Percentiles rank a stretch among this genome's conserved stretches.
These are phyloP conservation scores for Serripes groenlandicus DNA, from an alignment of 2,888 invertebrate species.

Conservation along the genomic window DNA sequence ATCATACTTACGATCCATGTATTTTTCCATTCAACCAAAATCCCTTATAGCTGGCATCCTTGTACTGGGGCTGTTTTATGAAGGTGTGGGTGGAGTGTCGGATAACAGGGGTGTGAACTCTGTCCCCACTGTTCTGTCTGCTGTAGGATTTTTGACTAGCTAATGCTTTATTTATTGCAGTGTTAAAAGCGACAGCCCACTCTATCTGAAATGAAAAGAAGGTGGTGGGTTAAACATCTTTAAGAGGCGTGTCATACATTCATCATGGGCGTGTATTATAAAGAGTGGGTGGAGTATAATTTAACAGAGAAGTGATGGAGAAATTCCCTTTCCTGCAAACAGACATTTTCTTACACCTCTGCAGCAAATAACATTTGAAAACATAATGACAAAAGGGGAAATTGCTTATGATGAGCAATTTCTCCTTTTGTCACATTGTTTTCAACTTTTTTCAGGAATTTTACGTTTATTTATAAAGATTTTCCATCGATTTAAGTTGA, in stretches of 20 bases:
- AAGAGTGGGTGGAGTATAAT: too few relatives aligned
- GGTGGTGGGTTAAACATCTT: too few relatives aligned
- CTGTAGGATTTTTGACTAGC: conserved; percentile 87
- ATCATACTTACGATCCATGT: conserved; percentile 89
- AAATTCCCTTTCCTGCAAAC: too few relatives aligned
- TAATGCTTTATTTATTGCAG: conserved; percentile 90
- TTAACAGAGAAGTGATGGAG: too few relatives aligned
- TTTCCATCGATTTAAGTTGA: too few relatives aligned
- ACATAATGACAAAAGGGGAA: neutral
- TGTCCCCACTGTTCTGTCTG: conserved; percentile 78
- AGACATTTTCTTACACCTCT: too few relatives aligned
- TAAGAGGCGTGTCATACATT: too few relatives aligned
- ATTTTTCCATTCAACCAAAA: conserved; percentile 94
- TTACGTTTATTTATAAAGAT: too few relatives aligned
- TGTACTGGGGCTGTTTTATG: conserved; percentile 91
- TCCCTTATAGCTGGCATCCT: conserved; percentile 93
- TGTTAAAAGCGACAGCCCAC: conserved; percentile 90
- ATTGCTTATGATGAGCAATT: neutral
- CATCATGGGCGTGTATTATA: too few relatives aligned
- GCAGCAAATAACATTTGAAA: too few relatives aligned
- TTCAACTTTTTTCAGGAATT: neutral
- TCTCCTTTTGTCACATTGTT: neutral
- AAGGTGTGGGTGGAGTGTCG: conserved; percentile 92
- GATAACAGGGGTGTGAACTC: conserved; percentile 90
- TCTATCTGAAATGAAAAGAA: conserved; percentile 72